A percentile compares a stretch with the other conserved stretches of the same genome.
phyloP scores from a whole-genome alignment of 1,140 invertebrate genomes.

The Drosophila fuyamai region DNA sequence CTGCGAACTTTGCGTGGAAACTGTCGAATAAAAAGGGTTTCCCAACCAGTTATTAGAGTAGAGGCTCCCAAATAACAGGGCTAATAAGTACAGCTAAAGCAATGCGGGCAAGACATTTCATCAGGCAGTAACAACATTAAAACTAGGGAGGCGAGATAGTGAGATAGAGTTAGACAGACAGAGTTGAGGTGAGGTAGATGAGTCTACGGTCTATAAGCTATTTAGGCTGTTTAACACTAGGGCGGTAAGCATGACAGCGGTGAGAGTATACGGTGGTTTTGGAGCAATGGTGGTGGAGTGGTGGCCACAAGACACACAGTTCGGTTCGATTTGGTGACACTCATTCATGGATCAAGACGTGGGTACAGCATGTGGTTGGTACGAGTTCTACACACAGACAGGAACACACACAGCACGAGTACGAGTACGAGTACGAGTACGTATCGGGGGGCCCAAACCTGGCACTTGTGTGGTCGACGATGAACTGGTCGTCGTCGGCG shows the following conservation, averaged over 20 bases:
- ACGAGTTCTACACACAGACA: conserved; percentile 45
- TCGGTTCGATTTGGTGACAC: background rate
- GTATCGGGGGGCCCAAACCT: conserved; percentile 73
- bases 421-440: conserved; percentile 28
- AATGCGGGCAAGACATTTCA: conserved; percentile 71
- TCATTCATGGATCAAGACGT: conserved; percentile 22
- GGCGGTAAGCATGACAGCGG: conserved; percentile 16
- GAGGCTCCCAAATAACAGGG: too few species aligned
- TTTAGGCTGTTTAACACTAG: conserved; percentile 16
- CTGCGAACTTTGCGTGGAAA: conserved; percentile 85
- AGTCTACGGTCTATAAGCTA: conserved; percentile 36
- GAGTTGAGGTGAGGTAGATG: conserved; percentile 39
- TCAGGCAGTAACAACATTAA: conserved; percentile 79
- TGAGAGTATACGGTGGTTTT: conserved; percentile 6
- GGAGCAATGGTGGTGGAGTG: conserved; percentile 11
- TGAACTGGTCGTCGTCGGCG: conserved; percentile 83
- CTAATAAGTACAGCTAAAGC: conserved; percentile 59
- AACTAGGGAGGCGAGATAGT: conserved; percentile 55
- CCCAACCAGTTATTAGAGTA: background rate
- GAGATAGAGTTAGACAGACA: conserved; percentile 35
- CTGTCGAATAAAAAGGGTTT: conserved; percentile 32
- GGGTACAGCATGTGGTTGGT: background rate
- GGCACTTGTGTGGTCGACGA: conserved; percentile 85
- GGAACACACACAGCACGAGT: conserved; percentile 46
- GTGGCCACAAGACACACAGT: conserved; percentile 8